A percentile compares a stretch with the other conserved stretches of the same genome.
Conservation (phyloP, 2,113 vertebrate species). For the Paramormyrops kingsleyae region DNA sequence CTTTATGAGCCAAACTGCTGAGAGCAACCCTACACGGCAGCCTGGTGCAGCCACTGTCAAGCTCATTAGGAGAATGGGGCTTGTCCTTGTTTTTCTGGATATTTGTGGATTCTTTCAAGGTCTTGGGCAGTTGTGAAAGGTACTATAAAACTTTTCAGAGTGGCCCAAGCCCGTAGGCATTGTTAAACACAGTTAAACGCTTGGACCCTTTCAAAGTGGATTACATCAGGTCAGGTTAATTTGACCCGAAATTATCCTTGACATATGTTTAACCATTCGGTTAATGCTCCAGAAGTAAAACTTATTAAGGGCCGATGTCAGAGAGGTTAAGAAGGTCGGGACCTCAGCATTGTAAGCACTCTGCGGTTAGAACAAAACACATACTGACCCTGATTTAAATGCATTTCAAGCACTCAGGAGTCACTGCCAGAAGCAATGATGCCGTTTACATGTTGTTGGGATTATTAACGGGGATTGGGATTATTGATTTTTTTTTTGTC, state of each 20-base stretch:
- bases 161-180: conserved; percentile 42
- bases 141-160: conserved; percentile 51
- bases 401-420: background rate
- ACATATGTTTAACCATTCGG: conserved; percentile 75
- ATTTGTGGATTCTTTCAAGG: conserved; percentile 42
- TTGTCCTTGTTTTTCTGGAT: background rate
- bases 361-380: conserved; percentile 34
- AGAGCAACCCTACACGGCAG: background rate
- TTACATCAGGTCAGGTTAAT: conserved; percentile 72
- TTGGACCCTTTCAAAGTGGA: conserved; percentile 70
- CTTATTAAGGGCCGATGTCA: conserved; percentile 59
- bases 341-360: conserved; percentile 48
- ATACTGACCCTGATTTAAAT: conserved; percentile 21
- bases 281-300: conserved; percentile 58
- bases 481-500: background rate
- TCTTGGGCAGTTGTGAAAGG: conserved; percentile 50
- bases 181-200: conserved; percentile 66
- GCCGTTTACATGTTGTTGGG: background rate
- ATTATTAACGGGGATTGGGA: background rate
- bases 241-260: conserved; percentile 71
- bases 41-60: background rate
- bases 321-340: conserved; percentile 56
- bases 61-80: background rate
- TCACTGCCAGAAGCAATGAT: background rate
- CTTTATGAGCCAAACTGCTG: background rate